Base-by-base conservation (phyloP, 2,888 invertebrate species). In the Geotrupes spiniger region DNA sequence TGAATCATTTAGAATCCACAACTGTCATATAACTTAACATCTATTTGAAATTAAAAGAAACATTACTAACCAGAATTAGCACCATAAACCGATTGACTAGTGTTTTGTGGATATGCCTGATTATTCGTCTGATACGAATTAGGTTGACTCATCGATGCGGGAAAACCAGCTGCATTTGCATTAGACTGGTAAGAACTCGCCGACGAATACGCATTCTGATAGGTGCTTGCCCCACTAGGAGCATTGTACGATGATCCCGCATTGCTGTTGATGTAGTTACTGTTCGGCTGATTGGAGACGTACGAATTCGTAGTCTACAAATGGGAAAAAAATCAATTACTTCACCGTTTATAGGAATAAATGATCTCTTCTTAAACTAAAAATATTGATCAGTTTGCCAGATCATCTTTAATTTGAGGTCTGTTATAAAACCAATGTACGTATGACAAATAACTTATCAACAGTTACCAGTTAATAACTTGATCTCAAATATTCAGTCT, bases 281-380 rank as follows among this genome's bases (percentile, higher is more conserved):
- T 68, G 39, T 53, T 62, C 4, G 65, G 57, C 49, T 68, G 69
- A 42, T 67, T 67, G 11, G 66, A 62, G 42, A 62, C 66, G 49
- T 69, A 71, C 54, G 71, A 70, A 63, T 64, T 73, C 46, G 78
- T 78, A 1, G 74, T 72, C 71, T 80, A 75, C 58, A 61, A 64
- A 17, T 16, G 45, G 46, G 51, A 45, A 49, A 21, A 21, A 21
- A 21, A 4, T 21, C n/a, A n/a, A 21, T 21, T 36, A 11, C 15
- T 27, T 27, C 11, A 33, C 15, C 16, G 10, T 33, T 6, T 36
- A 21, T 11, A 2, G 14, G 9, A 17, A 4, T 10, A 10, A 29
- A 40, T n/a, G 25, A 10, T 14, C n/a, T 36, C 17, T 9, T 10
- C 14, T 12, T 33, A 28, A 42, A 21, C 26, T 16, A 46, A 41